Percentiles rank a stretch among this genome's conserved stretches.
Evolutionary conservation across 2,113 vertebrate species (phyloP).

Genomic region (Pseudorasbora parva): DNA sequence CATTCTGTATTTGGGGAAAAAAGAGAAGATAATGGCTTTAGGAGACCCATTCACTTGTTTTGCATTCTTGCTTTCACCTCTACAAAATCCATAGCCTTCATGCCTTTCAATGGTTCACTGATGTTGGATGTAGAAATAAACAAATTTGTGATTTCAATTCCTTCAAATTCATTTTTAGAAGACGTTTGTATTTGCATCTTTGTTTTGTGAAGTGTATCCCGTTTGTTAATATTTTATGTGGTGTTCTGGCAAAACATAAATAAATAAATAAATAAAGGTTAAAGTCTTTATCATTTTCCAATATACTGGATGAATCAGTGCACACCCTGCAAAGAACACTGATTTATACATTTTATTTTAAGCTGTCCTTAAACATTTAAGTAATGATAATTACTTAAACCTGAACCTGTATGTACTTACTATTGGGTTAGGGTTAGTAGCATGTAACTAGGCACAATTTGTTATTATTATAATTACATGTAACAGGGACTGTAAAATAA

Average conservation of each 20-base stretch:
- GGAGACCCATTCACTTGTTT: background rate
- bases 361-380: too few relatives aligned
- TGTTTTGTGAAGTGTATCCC: background rate
- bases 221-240: background rate
- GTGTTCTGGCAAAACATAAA: background rate
- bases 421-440: too few relatives aligned
- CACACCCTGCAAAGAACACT: background rate
- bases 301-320: background rate
- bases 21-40: background rate
- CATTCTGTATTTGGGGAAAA: background rate
- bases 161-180: background rate
- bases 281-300: background rate
- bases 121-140: background rate
- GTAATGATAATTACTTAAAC: too few relatives aligned
- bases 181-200: background rate
- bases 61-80: background rate
- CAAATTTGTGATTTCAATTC: background rate
- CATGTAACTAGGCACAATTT: too few relatives aligned
- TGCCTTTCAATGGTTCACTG: background rate
- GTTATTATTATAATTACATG: too few relatives aligned
- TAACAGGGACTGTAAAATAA: too few relatives aligned
- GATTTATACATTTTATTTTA: background rate
- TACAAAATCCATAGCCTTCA: background rate
- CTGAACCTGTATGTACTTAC: too few relatives aligned
- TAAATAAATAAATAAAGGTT: background rate